Conservation (phyloP, 2,797 vertebrate genomes). For the Cuculus canorus region DNA sequence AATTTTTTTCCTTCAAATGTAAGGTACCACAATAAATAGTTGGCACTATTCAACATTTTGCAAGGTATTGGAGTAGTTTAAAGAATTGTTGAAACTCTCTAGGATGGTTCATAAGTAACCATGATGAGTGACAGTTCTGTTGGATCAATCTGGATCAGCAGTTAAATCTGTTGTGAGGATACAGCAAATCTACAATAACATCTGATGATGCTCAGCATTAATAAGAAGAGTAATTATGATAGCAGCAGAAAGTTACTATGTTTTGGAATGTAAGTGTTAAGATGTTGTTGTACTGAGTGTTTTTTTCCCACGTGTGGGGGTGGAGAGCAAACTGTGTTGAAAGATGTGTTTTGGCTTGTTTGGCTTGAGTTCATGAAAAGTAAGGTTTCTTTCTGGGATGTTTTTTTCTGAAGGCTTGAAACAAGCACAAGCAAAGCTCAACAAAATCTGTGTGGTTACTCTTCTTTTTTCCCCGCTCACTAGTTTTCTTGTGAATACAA, state of each 20-base stretch:
- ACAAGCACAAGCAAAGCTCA: constrained; percentile 49
- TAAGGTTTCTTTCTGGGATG: constrained; percentile 62
- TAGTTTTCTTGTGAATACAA: background rate
- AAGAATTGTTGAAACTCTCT: background rate
- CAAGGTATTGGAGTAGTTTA: background rate
- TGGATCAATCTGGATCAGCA: background rate
- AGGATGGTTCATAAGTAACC: background rate
- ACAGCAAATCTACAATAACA: background rate
- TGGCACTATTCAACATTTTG: background rate
- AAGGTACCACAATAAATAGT: background rate
- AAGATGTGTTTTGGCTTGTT: constrained; percentile 64
- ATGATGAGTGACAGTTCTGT: background rate
- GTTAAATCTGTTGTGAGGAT: background rate
- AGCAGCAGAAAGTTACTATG: constrained; percentile 64
- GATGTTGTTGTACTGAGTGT: constrained; percentile 52
- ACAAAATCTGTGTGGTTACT: constrained; percentile 32
- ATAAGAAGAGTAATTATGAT: constrained; percentile 13
- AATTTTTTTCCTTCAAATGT: background rate
- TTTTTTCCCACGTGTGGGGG: constrained; percentile 30
- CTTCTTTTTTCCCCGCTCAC: background rate
- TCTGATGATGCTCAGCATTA: constrained; percentile 34
- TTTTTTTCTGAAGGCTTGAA: constrained; percentile 60
- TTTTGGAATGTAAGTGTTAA: constrained; percentile 71
- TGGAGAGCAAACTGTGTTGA: constrained; percentile 53
- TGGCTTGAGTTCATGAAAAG: constrained; percentile 67